Conservation (phyloP, 2,888 invertebrate species). For the Cantharis nigra region DNA sequence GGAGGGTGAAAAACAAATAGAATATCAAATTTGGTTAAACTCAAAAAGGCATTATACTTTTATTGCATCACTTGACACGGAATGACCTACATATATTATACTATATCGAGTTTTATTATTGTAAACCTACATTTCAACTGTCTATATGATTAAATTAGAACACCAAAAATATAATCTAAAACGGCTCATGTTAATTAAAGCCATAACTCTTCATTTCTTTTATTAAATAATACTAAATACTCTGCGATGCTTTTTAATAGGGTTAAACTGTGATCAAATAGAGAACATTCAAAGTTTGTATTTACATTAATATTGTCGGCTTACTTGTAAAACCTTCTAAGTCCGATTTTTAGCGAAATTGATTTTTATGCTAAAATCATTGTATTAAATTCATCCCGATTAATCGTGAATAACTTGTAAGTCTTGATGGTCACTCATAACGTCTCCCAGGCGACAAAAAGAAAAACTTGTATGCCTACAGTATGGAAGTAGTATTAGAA, state of each 20-base stretch:
- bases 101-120: neutral
- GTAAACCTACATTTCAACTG: neutral
- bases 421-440: too few species aligned
- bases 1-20: too few species aligned
- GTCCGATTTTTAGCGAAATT: too few species aligned
- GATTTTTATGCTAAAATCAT: too few species aligned
- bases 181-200: neutral
- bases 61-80: neutral
- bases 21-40: neutral
- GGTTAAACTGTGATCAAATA: neutral
- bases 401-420: too few species aligned
- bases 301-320: neutral
- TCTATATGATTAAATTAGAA: neutral
- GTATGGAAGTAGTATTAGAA: too few species aligned
- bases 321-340: too few species aligned
- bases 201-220: neutral
- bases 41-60: neutral
- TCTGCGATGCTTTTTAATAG: neutral
- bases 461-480: too few species aligned
- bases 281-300: neutral
- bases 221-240: neutral
- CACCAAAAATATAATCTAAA: neutral
- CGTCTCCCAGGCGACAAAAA: too few species aligned
- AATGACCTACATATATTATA: neutral
- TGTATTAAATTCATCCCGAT: too few species aligned